A percentile compares a stretch with the other conserved stretches of the same genome.
Conservation (phyloP, 1,140 invertebrate genomes). For the Sitobion miscanthi region DNA sequence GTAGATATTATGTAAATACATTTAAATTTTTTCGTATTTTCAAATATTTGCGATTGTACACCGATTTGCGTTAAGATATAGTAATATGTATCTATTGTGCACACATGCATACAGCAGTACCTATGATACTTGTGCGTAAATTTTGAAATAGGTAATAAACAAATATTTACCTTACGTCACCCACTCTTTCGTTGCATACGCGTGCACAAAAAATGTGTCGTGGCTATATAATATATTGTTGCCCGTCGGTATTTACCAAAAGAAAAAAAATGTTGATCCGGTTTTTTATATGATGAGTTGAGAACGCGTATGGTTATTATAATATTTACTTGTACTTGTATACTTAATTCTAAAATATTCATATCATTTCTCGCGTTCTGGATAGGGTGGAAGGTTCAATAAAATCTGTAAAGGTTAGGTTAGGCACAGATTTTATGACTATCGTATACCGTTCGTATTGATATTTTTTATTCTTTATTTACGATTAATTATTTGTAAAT, state of each 20-base stretch:
- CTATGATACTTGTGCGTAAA: background rate
- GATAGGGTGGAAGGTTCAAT: too few relatives aligned
- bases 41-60: background rate
- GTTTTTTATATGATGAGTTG: background rate
- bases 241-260: background rate
- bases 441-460: background rate
- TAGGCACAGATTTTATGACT: too few relatives aligned
- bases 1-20: background rate
- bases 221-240: background rate
- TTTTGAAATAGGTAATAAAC: background rate
- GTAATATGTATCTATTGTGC: background rate
- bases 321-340: background rate
- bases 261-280: background rate
- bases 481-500: background rate
- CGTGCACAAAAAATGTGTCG: background rate
- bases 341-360: background rate
- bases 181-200: background rate
- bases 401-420: too few relatives aligned
- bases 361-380: background rate
- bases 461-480: background rate
- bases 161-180: background rate
- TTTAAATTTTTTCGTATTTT: background rate
- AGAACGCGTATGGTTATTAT: background rate
- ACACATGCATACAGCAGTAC: background rate
- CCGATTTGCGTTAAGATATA: background rate